Evolutionary conservation across 2,113 vertebrate species (phyloP).

Genomic region (Plecturocebus donacophilus): DNA sequence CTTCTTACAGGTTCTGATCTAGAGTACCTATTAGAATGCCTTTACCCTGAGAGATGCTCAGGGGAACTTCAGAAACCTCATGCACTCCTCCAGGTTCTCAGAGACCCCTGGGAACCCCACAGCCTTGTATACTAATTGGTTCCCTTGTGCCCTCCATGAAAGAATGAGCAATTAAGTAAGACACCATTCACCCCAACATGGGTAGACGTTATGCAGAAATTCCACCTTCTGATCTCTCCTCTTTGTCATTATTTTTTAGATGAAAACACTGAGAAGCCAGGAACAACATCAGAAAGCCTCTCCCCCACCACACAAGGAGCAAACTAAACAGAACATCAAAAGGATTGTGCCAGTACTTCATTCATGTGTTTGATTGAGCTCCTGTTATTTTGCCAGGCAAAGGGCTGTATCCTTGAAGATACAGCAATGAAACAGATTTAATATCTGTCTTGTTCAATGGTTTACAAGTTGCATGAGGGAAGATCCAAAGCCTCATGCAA

Average conservation of each 20-base stretch:
- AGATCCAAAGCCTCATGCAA: neutral
- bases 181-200: neutral
- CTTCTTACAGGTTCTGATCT: neutral
- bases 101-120: too few species aligned
- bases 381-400: neutral
- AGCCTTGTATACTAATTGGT: neutral
- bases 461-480: neutral
- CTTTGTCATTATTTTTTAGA: neutral
- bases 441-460: too few species aligned
- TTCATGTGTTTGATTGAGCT: neutral
- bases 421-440: neutral
- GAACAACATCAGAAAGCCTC: neutral
- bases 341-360: neutral
- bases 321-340: too few species aligned
- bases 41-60: neutral
- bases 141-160: neutral
- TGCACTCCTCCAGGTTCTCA: neutral
- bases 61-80: neutral
- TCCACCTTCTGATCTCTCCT: neutral
- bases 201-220: neutral
- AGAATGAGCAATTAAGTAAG: neutral
- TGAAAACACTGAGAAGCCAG: neutral
- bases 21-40: neutral
- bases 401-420: neutral
- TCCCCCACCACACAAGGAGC: neutral